Percentiles rank a stretch among this genome's conserved stretches.
Conservation (phyloP, 2,797 vertebrate genomes). For the Catharus ustulatus region DNA sequence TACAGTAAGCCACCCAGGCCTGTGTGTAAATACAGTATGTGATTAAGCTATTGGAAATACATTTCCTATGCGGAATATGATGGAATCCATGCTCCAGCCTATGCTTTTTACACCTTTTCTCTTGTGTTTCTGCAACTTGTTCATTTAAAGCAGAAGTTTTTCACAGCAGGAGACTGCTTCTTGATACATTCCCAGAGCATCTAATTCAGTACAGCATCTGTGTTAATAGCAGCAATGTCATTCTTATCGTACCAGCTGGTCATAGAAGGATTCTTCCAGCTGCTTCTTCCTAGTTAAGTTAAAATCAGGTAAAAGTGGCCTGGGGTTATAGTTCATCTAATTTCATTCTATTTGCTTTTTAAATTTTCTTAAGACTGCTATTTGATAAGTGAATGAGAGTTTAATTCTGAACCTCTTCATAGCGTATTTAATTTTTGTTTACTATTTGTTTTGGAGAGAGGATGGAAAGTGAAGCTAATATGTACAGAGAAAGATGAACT, state of each 20-base stretch:
- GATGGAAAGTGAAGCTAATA: not conserved
- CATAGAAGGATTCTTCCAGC: not conserved
- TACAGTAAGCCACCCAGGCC: not conserved
- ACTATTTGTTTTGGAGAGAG: not conserved
- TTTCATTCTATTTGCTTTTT: not conserved
- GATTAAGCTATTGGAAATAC: not conserved
- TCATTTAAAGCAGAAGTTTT: not conserved
- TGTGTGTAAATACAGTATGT: not conserved
- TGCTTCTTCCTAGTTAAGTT: not conserved
- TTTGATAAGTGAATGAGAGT: not conserved
- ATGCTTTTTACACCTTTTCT: not conserved
- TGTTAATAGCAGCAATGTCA: not conserved
- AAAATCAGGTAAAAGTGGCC: not conserved
- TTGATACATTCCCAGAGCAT: not conserved
- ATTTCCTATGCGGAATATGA: not conserved
- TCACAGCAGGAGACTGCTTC: not conserved
- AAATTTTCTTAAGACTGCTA: not conserved
- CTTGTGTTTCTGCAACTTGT: not conserved
- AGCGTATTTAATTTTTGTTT: not conserved
- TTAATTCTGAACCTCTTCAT: not conserved
- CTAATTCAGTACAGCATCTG: not conserved
- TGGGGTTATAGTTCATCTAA: not conserved
- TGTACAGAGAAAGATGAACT: not conserved
- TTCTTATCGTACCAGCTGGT: not conserved
- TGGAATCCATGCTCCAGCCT: not conserved